Evolutionary conservation across 2,888 invertebrate species (phyloP).

Genomic region (Atethmia centrago): DNA sequence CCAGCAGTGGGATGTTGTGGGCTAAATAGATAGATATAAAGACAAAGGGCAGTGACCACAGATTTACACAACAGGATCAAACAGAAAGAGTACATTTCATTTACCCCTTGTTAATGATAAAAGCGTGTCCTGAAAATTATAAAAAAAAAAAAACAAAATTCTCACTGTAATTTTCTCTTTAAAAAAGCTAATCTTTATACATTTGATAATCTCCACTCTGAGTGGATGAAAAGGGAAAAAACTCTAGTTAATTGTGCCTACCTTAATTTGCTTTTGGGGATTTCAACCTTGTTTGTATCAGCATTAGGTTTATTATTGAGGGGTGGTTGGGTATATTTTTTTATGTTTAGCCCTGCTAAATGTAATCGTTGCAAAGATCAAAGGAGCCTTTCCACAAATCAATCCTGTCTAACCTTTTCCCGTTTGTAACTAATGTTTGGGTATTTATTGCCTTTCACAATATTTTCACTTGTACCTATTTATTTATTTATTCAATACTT

Average conservation of each 20-base stretch:
- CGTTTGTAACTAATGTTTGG: conserved; percentile 45
- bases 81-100: neutral
- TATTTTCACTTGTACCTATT: too few relatives aligned
- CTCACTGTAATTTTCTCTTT: conserved; percentile 34
- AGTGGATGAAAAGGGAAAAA: conserved; percentile 50
- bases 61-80: neutral
- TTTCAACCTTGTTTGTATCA: neutral
- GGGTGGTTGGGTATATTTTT: conserved; percentile 35
- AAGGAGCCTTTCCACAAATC: conserved; percentile 60
- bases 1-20: neutral
- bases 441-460: conserved; percentile 22
- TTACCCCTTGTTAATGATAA: conserved; percentile 7
- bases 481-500: too few relatives aligned
- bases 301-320: conserved; percentile 28
- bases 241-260: conserved; percentile 48
- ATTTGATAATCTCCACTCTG: conserved; percentile 62
- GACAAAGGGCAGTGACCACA: neutral
- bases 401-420: conserved; percentile 53
- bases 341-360: conserved; percentile 35
- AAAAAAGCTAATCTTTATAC: conserved; percentile 66
- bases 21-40: neutral
- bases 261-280: conserved; percentile 4
- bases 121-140: conserved; percentile 7
- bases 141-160: conserved; percentile 16
- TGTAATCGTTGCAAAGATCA: conserved; percentile 61